Base-by-base conservation (phyloP, 2,888 invertebrate species). In the Arrhopalites spinosus region DNA sequence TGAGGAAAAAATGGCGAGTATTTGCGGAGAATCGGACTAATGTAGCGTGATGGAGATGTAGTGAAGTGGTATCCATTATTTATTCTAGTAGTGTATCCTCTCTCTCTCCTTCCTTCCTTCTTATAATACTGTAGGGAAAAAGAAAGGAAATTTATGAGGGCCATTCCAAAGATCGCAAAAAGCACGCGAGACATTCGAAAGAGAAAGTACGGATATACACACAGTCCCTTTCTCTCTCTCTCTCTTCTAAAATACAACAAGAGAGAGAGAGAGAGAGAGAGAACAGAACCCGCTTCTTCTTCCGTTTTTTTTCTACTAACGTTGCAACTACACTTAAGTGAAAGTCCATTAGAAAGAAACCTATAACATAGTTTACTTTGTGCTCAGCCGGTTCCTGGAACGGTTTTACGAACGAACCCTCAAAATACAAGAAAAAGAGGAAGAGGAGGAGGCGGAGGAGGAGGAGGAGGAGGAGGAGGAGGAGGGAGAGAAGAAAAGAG, bases 271-370 rank as follows among this genome's bases (percentile, higher is more conserved):
- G 23, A 56, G 53, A n/a, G 50, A 66, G 45, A 73, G 56, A 70
- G 70, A 68, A 76, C 61, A 59, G 74, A 72, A 69, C 72, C 76
- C 71, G 71, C 59, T 30, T 59, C 50, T 68, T 27, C 43, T 29
- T 25, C 29, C 30, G n/a, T 36, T 43, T n/a, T 43, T 43, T 50
- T 43, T 1, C 25, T 61, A 45, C 47, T 61, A 13, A 43, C 20
- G 43, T n/a, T 78, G 66, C 74, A 71, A 74, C 79, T 80, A 77
- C 80, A 80, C 80, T 80, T 80, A 80, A 79, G 79, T 77, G 78
- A 80, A 80, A 80, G 80, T 80, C 80, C 80, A 80, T 80, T 80
- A 80, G 80, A 80, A 80, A 79, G 80, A 79, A 80, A 81, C 79
- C 78, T 78, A 80, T 79, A 77, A 78, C 81, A 81, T 81, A 78